phyloP scores from a whole-genome alignment of 1,140 invertebrate genomes.

The Sipha flava region DNA sequence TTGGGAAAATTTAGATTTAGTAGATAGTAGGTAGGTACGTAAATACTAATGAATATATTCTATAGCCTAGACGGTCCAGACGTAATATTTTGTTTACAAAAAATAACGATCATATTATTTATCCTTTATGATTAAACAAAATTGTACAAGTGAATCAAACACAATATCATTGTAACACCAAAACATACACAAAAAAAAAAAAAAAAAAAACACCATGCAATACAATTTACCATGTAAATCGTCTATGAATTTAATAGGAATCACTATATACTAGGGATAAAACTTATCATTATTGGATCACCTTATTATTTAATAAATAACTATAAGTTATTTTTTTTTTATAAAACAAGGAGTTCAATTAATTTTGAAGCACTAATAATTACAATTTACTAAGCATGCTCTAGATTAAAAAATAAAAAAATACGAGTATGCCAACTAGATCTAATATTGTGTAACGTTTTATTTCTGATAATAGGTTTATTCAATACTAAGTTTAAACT shows the following conservation, averaged over 20 bases:
- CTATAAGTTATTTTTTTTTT: too few species aligned
- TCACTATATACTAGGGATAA: too few species aligned
- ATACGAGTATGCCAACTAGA: background rate
- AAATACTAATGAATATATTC: too few species aligned
- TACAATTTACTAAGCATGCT: background rate
- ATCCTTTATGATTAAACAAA: background rate
- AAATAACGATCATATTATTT: background rate
- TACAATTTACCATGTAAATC: too few species aligned
- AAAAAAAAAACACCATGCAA: background rate
- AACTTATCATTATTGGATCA: too few species aligned
- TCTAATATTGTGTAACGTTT: background rate
- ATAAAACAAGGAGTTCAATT: too few species aligned
- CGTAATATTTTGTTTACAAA: background rate
- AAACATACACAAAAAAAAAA: background rate
- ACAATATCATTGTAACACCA: background rate
- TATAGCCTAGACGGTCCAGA: background rate
- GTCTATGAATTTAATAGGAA: too few species aligned
- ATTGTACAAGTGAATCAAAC: background rate
- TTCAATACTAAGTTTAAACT: background rate
- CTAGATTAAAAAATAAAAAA: background rate
- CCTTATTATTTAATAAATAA: too few species aligned
- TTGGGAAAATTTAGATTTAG: too few species aligned
- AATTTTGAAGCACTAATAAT: background rate
- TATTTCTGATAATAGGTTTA: background rate
- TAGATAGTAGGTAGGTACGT: too few species aligned